Evolutionary conservation across 30 jellyfish, hydroid and myxozoan species (phyloP), one percentile per base, ranked within the genome.

Genomic region (Aurelia aurita): DNA sequence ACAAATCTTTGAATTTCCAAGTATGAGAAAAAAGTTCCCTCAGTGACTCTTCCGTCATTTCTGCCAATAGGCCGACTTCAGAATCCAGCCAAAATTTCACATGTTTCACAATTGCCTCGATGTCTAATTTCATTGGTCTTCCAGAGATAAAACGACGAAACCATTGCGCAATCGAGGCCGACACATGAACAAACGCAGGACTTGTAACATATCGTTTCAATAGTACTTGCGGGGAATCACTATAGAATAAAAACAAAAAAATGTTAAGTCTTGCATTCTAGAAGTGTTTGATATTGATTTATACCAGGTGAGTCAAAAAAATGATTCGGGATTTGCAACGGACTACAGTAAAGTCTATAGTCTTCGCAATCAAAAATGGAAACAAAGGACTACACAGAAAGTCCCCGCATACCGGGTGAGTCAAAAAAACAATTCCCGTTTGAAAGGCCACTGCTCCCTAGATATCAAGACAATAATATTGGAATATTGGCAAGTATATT

Each of bases 111-210:
- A 46, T 34, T 26, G 14, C 34, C 26, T 59, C 13, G 35, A 76
- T 18, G 46, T 76, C 88, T 10, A 76, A 47, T 4, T 64, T 26
- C 58, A 58, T 16, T 15, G 77, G 88, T 3, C 68, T 43, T 9
- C 69, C 57, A 20, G 71, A 47, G n/a, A 58, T 12, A 31, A 15
- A 66, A 10, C 73, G 76, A 5, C 91, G 62, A 51, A 67, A 82
- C 78, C 84, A 82, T 69, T 82, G 91, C 21, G 77, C 77, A 20
- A 82, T 19, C 11, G 85, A 11, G 5, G 77, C 77, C 3, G 85
- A 26, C 1, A 57, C 83, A 18, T 82, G 85, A 58, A 82, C 51
- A 31, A 82, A 82, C 11, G 81, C 81, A 23, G 91, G 77, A 55
- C 91, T 82, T 18, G 51, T 61, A 22, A 61, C 55, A 31, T 82